Evolutionary conservation across 2,888 invertebrate genomes (phyloP).

Genomic region (Caenorhabditis imperialis): DNA sequence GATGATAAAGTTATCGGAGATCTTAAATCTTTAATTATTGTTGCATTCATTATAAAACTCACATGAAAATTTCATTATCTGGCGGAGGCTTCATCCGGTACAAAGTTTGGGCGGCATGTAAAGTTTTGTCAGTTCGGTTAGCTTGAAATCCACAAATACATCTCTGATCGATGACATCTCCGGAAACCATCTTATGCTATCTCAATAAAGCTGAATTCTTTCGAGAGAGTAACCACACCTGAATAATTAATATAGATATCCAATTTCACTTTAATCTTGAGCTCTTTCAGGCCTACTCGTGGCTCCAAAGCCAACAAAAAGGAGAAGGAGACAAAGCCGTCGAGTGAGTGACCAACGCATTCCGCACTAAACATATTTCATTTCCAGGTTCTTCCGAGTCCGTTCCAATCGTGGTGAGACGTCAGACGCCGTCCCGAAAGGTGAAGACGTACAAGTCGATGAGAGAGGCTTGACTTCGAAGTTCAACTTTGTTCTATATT

Average conservation of each 20-base stretch:
- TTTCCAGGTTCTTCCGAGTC: slow-evolving; percentile 9
- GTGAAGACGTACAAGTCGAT: slow-evolving; percentile 29
- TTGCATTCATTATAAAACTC: neutral
- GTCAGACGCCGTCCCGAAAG: slow-evolving; percentile 38
- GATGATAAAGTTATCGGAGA: slow-evolving; percentile 29
- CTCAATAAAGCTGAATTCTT: no score
- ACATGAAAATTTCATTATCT: slow-evolving; percentile 31
- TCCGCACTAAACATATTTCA: neutral
- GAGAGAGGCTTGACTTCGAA: slow-evolving; percentile 6
- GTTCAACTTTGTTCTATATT: neutral
- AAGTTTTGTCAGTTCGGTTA: neutral
- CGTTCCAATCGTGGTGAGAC: slow-evolving; percentile 16
- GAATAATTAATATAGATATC: slow-evolving; percentile 30
- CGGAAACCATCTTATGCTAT: neutral
- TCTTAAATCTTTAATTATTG: neutral
- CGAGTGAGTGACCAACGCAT: slow-evolving; percentile 1
- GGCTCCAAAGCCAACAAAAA: neutral
- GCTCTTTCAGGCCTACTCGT: slow-evolving; percentile 18
- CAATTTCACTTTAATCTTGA: slow-evolving; percentile 1
- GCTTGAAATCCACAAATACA: slow-evolving; percentile 36
- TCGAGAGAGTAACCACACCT: neutral
- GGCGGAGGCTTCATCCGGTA: slow-evolving; percentile 23
- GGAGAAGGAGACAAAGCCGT: neutral
- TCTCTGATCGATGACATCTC: slow-evolving; percentile 19
- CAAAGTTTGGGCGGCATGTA: slow-evolving; percentile 10